Evolutionary conservation across 2,113 vertebrate species (phyloP), one percentile per base, ranked within the genome.

Genomic region (Halichoerus grypus): DNA sequence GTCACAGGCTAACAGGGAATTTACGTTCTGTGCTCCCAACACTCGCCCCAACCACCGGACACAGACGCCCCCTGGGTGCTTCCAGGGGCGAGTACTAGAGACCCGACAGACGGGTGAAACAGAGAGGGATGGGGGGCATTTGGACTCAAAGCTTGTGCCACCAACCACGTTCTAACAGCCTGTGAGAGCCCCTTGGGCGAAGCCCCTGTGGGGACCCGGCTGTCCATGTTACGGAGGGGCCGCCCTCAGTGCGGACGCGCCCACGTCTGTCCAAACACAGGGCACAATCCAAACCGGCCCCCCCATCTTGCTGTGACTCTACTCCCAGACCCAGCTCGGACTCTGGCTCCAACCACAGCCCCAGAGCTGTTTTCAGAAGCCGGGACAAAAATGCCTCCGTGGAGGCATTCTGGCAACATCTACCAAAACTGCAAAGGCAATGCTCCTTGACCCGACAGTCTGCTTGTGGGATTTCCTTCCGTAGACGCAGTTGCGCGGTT

Each of bases 401-500:
- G 18, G 7, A 36, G 69, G 13, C 18, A 15, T 31, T 46, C 10
- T 24, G 49, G 19, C 67, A 51, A 7, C 22, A 18, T 4, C 13
- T 1, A 21, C 16, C 42, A 18, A 49, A 57, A 72, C 21, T 8
- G 16, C 26, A 36, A 6, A 19, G 0, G 28, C 9, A 33, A 2
- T 2, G 8, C 1, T 33, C 67, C 67, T 19, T 22, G 28, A n/a
- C 51, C 63, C 53, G 7, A 10, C 21, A 4, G 4, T 21, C 53
- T 1, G 10, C 24, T 59, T 46, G 77, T 24, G 51, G 42, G 69
- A 15, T 12, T 33, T 49, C 18, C 36, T 59, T 24, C 79, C 4
- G 3, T 14, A 59, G 79, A 55, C 5, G 1, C 0, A 2, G 4
- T 3, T 7, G 26, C 1, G 4, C 4, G 9, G 1, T 3, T 4